Evolutionary conservation across 2,797 vertebrate genomes (phyloP).

Genomic region (Peromyscus eremicus): DNA sequence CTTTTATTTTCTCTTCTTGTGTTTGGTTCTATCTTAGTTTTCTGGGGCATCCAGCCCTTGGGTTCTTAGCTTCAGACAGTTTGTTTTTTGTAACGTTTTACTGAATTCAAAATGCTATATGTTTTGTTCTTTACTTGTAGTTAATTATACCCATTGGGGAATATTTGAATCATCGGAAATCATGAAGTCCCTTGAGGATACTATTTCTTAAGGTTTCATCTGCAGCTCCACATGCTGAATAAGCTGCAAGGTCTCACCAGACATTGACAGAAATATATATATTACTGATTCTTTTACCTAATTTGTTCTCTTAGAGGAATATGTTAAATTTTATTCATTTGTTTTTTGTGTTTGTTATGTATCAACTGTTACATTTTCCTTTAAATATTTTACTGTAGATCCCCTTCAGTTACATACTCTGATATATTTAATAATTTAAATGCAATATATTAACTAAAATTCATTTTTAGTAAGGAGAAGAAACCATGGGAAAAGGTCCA

Average conservation of each 20-base stretch:
- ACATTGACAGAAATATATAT: background rate
- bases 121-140: background rate
- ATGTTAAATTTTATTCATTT: background rate
- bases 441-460: background rate
- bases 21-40: background rate
- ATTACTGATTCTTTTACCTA: background rate
- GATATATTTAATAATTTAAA: background rate
- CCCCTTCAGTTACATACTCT: background rate
- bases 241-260: background rate
- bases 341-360: background rate
- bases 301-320: background rate
- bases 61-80: background rate
- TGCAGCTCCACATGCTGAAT: background rate
- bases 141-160: constrained; percentile 18
- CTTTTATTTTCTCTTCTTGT: background rate
- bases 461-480: background rate
- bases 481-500: background rate
- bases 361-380: background rate
- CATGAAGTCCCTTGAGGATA: background rate
- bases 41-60: background rate
- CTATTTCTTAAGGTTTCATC: background rate
- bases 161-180: background rate
- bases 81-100: background rate
- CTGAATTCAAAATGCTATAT: background rate
- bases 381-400: background rate